Evolutionary conservation across 2,888 invertebrate genomes (phyloP).

Genomic region (Phengaris arion): DNA sequence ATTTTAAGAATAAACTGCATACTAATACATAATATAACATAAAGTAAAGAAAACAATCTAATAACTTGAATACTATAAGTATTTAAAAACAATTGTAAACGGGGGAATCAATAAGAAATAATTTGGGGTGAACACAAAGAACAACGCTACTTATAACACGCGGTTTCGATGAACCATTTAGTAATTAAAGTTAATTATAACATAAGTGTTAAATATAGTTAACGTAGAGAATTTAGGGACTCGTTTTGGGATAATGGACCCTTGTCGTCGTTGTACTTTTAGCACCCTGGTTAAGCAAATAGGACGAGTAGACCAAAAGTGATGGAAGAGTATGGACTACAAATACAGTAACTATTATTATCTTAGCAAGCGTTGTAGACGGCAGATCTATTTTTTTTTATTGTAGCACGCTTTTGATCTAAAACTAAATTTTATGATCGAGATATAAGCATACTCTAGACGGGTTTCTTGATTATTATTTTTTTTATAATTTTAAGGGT

Average conservation of each 20-base stretch:
- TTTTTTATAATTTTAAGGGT: not conserved
- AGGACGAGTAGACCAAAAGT: conserved; percentile 1
- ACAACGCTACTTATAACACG: conserved; percentile 11
- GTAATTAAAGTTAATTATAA: conserved; percentile 7
- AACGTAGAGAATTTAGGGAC: conserved; percentile 18
- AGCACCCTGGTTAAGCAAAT: conserved; percentile 22
- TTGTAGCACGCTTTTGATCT: not conserved
- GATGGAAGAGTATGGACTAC: conserved; percentile 25
- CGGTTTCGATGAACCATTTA: not conserved
- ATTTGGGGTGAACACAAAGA: not conserved
- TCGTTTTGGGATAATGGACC: conserved; percentile 22
- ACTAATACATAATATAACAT: not conserved
- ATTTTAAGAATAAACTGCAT: conserved; percentile 2
- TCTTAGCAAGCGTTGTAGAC: not conserved
- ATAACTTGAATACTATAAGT: conserved; percentile 24
- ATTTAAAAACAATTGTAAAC: conserved; percentile 13
- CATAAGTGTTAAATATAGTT: conserved; percentile 11
- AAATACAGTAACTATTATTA: conserved; percentile 2
- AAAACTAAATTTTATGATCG: conserved; percentile 3
- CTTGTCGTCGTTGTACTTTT: conserved; percentile 27
- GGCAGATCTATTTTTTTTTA: conserved; percentile 3
- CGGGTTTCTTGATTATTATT: not conserved
- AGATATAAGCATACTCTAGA: not conserved
- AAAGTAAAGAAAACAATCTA: conserved; percentile 2
- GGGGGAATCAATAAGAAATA: conserved; percentile 8